These are phyloP conservation scores for Nothoprocta pentlandii DNA, from an alignment of 2,113 vertebrate species.

Conservation along the genomic window DNA sequence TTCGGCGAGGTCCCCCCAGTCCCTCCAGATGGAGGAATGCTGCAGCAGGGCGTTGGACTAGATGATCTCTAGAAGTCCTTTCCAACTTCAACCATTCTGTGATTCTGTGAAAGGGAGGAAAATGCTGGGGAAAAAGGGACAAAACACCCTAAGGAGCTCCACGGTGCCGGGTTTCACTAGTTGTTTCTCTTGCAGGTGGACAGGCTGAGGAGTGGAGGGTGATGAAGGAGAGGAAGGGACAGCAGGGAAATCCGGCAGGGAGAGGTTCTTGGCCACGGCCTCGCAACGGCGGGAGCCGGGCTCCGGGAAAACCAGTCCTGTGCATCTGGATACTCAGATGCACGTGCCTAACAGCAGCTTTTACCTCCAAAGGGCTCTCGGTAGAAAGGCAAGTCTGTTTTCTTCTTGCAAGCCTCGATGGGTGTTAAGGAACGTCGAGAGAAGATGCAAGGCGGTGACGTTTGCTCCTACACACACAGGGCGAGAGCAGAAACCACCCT, in stretches of 20 bases:
- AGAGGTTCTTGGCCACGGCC: background rate
- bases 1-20: constrained; percentile 1
- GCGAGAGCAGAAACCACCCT: background rate
- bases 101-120: background rate
- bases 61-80: too few relatives aligned
- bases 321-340: background rate
- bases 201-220: constrained; percentile 21
- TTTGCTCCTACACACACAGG: background rate
- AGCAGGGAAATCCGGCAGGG: background rate
- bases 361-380: background rate
- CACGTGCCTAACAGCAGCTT: accelerated
- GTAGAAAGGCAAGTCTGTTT: background rate
- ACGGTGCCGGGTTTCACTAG: constrained; percentile 66
- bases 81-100: too few relatives aligned
- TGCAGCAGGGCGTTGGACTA: too few relatives aligned
- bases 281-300: background rate
- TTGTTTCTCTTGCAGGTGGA: constrained; percentile 37
- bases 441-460: background rate
- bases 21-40: too few relatives aligned
- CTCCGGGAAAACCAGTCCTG: background rate
- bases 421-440: too few relatives aligned
- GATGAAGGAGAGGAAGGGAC: constrained; percentile 3
- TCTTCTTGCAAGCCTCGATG: background rate
- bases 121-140: background rate
- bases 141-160: constrained; percentile 41